phyloP scores from a whole-genome alignment of 1,140 invertebrate genomes.

The Zaprionus africanus region DNA sequence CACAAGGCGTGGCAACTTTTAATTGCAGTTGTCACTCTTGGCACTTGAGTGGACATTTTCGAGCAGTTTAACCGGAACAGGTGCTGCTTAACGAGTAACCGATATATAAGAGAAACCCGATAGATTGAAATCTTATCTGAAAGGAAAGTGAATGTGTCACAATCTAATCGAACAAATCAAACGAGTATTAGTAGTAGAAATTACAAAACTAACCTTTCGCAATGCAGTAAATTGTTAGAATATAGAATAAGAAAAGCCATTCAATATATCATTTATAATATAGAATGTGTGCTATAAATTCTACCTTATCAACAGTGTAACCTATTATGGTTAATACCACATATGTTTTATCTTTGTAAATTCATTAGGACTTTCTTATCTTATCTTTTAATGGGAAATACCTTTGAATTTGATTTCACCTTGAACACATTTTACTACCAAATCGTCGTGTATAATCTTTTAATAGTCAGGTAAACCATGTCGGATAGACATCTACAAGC shows the following conservation, averaged over 20 bases:
- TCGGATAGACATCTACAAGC: slow-evolving; percentile 15
- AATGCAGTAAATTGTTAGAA: neutral
- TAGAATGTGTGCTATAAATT: neutral
- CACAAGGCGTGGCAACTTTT: slow-evolving; percentile 30
- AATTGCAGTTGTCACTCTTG: slow-evolving; percentile 39
- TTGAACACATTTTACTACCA: neutral
- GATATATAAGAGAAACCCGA: neutral
- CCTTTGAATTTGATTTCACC: neutral
- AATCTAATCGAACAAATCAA: slow-evolving; percentile 1
- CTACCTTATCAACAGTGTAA: neutral
- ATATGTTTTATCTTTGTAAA: neutral
- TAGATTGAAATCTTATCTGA: neutral
- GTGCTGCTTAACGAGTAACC: neutral
- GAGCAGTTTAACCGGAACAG: slow-evolving; percentile 13
- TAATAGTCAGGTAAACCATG: neutral
- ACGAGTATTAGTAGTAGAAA: neutral
- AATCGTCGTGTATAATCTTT: neutral
- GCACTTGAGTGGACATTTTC: slow-evolving; percentile 15
- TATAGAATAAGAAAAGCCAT: neutral
- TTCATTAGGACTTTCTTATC: neutral
- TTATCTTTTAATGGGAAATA: neutral
- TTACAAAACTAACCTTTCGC: neutral
- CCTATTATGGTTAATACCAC: too few relatives aligned
- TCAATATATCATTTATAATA: neutral
- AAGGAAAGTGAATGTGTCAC: slow-evolving; percentile 5